Conservation (phyloP, 2,113 vertebrate genomes). For the Calyptomena viridis region DNA sequence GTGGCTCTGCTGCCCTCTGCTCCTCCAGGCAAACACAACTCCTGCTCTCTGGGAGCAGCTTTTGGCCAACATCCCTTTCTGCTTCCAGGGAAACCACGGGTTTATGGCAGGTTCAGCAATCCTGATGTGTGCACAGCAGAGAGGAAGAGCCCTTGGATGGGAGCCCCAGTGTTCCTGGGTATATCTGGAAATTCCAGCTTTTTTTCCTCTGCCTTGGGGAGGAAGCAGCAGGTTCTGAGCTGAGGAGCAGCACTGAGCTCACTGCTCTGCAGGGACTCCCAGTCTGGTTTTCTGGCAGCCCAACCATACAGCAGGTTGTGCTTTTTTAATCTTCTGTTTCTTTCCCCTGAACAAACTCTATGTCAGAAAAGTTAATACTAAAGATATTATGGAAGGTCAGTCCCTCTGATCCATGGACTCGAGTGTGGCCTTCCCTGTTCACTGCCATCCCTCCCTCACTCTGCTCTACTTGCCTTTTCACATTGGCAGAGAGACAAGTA, state of each 20-base stretch:
- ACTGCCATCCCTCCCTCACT: not conserved
- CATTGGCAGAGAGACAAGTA: not conserved
- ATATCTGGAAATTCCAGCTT: not conserved
- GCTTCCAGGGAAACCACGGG: slow-evolving; percentile 4
- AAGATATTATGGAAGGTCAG: not conserved
- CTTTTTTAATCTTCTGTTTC: not conserved
- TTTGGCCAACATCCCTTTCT: not conserved
- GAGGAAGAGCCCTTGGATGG: not conserved
- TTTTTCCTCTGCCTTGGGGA: not conserved
- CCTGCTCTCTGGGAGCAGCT: not conserved
- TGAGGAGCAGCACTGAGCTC: not conserved
- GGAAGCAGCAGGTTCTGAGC: not conserved
- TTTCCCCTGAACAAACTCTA: not conserved
- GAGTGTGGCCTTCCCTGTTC: not conserved
- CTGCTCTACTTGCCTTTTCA: not conserved
- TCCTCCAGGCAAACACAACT: not conserved
- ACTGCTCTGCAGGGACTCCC: not conserved
- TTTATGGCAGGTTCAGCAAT: not conserved
- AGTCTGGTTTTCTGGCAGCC: slow-evolving; percentile 24
- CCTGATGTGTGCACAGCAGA: not conserved
- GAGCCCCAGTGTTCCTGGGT: not conserved
- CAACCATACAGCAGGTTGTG: not conserved
- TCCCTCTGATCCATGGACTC: not conserved
- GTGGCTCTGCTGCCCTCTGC: not conserved
- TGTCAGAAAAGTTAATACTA: not conserved